A percentile compares a stretch with the other conserved stretches of the same genome.
Evolutionary conservation across 2,888 invertebrate species (phyloP).

Genomic region (Tenthredo amoena): DNA sequence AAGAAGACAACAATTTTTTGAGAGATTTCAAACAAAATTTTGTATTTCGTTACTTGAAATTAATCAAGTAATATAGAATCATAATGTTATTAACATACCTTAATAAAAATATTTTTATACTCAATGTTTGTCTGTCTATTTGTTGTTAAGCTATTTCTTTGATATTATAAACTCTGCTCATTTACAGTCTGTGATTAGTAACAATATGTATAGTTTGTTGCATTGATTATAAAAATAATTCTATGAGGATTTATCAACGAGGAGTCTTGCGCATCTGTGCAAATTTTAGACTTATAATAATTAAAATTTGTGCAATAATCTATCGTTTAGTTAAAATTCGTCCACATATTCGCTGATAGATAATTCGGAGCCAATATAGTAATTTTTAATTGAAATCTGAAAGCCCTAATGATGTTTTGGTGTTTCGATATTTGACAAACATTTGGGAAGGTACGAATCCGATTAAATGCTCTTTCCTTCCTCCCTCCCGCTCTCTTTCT

Average conservation of each 20-base stretch:
- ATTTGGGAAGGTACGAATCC: not conserved
- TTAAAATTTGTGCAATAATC: not conserved
- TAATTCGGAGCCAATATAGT: not conserved
- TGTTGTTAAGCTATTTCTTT: not conserved
- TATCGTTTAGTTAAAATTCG: not conserved
- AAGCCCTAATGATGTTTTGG: not conserved
- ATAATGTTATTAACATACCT: not conserved
- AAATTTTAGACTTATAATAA: not conserved
- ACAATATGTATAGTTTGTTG: not conserved
- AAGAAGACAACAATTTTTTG: not conserved
- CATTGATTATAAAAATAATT: constrained; percentile 15
- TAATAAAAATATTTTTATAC: constrained; percentile 7
- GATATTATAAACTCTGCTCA: not conserved
- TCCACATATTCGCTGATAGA: not conserved
- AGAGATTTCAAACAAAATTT: not conserved
- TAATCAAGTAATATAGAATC: not conserved
- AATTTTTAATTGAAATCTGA: not conserved
- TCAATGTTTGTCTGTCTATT: not conserved
- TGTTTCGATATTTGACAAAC: not conserved
- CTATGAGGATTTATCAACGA: not conserved
- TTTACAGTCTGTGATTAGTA: not conserved
- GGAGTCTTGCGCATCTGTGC: not conserved
- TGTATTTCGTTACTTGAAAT: not conserved
- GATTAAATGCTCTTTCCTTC: not conserved
- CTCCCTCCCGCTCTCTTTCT: not conserved